A percentile compares a stretch with the other conserved stretches of the same genome.
These are phyloP conservation scores for Agrochola litura DNA, from an alignment of 2,888 invertebrate genomes.

Conservation along the genomic window DNA sequence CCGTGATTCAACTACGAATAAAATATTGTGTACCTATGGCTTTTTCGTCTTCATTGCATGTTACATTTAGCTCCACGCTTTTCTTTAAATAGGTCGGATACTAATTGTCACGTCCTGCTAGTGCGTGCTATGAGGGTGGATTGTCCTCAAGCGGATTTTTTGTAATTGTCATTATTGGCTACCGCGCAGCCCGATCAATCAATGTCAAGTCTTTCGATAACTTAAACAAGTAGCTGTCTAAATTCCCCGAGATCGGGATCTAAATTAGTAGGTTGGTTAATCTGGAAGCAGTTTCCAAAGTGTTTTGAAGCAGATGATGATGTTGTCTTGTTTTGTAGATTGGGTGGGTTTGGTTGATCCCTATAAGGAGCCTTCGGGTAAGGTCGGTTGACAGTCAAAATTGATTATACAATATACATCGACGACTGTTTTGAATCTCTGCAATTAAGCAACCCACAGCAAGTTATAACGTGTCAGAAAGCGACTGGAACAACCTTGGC, in stretches of 20 bases:
- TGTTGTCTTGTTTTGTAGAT: neutral
- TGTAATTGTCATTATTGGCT: neutral
- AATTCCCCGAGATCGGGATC: too few relatives aligned
- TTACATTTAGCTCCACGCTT: neutral
- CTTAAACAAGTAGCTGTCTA: neutral
- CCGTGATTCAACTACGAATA: slow-evolving; percentile 7
- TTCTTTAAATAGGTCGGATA: neutral
- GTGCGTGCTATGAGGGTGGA: neutral
- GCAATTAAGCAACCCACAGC: slow-evolving; percentile 88
- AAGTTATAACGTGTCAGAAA: slow-evolving; percentile 83
- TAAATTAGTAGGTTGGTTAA: neutral
- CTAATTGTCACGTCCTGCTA: neutral
- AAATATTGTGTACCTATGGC: slow-evolving; percentile 1
- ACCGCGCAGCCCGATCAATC: neutral
- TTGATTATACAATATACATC: slow-evolving; percentile 69
- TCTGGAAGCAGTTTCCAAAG: neutral
- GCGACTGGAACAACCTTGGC: slow-evolving; percentile 89
- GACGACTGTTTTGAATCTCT: slow-evolving; percentile 81
- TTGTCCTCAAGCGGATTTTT: neutral
- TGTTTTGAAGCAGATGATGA: slow-evolving; percentile 4
- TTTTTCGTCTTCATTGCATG: slow-evolving; percentile 4
- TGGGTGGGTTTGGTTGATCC: slow-evolving; percentile 18
- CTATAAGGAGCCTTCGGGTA: slow-evolving; percentile 45
- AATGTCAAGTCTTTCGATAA: neutral
- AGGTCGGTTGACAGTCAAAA: slow-evolving; percentile 65